Percentiles rank a stretch among this genome's conserved stretches.
Evolutionary conservation across 2,113 vertebrate species (phyloP).

Genomic region (Nesoenas mayeri): DNA sequence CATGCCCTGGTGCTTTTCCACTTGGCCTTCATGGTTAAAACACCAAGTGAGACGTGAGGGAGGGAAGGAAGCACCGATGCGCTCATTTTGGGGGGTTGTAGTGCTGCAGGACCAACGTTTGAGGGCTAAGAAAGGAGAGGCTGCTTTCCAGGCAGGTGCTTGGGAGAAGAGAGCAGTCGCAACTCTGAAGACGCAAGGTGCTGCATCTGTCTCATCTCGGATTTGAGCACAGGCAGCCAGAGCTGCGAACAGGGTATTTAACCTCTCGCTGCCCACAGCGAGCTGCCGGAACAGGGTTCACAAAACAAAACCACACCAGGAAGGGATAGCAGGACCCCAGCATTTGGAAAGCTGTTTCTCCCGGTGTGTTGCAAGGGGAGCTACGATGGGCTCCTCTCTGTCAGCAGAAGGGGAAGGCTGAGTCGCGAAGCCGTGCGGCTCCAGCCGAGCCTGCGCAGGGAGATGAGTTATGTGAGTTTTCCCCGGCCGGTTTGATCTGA

Average conservation of each 20-base stretch:
- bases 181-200: neutral
- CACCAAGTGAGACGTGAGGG: neutral
- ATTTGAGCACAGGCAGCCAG: neutral
- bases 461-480: conserved; percentile 55
- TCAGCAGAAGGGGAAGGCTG: neutral
- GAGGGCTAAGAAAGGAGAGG: neutral
- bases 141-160: neutral
- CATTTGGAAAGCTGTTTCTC: neutral
- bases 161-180: neutral
- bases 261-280: neutral
- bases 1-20: neutral
- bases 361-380: neutral
- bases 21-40: neutral
- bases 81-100: neutral
- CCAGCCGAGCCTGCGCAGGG: neutral
- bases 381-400: accelerated
- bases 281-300: accelerated
- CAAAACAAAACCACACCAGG: neutral
- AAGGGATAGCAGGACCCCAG: neutral
- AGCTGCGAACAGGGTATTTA: neutral
- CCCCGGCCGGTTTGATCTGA: conserved; percentile 47
- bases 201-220: neutral
- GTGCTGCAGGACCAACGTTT: neutral
- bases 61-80: neutral
- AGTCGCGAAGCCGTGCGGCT: accelerated